Base-by-base conservation (phyloP, 1,140 invertebrate species). In the Pseudomyrmex dendroicus region DNA sequence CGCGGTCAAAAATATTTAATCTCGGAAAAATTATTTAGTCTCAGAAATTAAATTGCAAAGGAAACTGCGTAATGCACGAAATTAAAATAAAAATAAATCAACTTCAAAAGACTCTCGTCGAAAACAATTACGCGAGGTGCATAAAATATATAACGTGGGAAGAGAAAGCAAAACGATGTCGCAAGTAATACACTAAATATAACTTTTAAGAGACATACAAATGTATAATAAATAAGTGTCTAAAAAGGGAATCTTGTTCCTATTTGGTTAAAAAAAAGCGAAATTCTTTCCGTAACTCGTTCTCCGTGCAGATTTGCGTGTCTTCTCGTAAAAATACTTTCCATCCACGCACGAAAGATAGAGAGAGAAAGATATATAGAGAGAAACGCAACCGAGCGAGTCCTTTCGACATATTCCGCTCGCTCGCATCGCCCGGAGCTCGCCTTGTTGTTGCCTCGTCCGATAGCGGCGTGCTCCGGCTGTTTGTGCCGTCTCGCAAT, bases 401-500 rank as follows among this genome's bases (percentile, higher is more conserved):
- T 77, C 63, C 62, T 80, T 80, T 66, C 62, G 46, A 78, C 62
- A 84, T 77, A 84, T 77, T 66, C 59, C 70, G 22, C 25, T 64
- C 82, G 70, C 72, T 73, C 80, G 15, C 82, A 63, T 83, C 62
- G 61, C 61, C 9, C 82, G 70, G n/a, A 77, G 73, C 73, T 44
- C 73, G 70, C 87, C 59, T 80, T 61, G 87, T 89, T 84, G 77
- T 89, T 84, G 82, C 85, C 85, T 74, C 78, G 83, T 73, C 57
- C 72, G 84, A 86, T 84, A 80, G 73, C 82, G 64, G 72, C 61
- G 64, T 59, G 66, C 59, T 87, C 83, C 73, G 83, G 85, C 82
- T 77, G 87, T 86, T 84, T 89, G 22, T 50, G 52, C 52, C 56
- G 77, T 46, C 90, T 91, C 85, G 74, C 88, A 87, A 85, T 89